Conservation (phyloP, 2,113 vertebrate genomes). For the Verasper variegatus region DNA sequence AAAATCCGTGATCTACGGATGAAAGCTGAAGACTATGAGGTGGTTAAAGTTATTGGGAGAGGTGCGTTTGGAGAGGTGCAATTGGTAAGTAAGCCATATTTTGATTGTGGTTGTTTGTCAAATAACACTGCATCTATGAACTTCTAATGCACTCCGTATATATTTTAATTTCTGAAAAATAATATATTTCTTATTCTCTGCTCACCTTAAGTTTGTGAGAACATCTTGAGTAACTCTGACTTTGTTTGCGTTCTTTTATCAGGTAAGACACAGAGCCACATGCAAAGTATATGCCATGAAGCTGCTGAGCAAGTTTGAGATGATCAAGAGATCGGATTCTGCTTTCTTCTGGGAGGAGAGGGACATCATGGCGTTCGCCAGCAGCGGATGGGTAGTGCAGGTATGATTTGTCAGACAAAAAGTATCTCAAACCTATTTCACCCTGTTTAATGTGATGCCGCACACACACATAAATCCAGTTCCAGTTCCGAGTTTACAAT, state of each 20-base stretch:
- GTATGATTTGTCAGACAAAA: conserved; percentile 72
- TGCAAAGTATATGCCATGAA: conserved; percentile 98
- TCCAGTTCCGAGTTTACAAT: too few relatives aligned
- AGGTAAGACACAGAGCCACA: conserved; percentile 98
- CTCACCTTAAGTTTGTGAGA: background rate
- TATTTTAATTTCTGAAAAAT: background rate
- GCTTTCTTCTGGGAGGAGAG: conserved; percentile 99
- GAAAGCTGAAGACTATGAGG: conserved; percentile 99
- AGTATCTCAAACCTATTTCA: too few relatives aligned
- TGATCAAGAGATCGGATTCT: conserved; percentile 99
- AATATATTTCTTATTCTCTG: background rate
- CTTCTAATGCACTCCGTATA: background rate
- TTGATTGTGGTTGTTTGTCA: background rate
- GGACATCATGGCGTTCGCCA: conserved; percentile 99
- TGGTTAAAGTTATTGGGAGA: conserved; percentile 98
- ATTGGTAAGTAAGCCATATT: conserved; percentile 84
- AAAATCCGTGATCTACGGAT: conserved; percentile 97
- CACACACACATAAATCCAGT: too few relatives aligned
- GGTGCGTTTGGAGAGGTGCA: conserved; percentile 99
- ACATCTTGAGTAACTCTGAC: background rate
- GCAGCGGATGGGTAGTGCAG: conserved; percentile 99
- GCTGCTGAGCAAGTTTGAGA: conserved; percentile 98
- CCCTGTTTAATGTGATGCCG: background rate
- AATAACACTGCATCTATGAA: background rate
- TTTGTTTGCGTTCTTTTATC: background rate